These are phyloP conservation scores for Sylvietta virens DNA, from an alignment of 2,113 vertebrate genomes.

Conservation along the genomic window DNA sequence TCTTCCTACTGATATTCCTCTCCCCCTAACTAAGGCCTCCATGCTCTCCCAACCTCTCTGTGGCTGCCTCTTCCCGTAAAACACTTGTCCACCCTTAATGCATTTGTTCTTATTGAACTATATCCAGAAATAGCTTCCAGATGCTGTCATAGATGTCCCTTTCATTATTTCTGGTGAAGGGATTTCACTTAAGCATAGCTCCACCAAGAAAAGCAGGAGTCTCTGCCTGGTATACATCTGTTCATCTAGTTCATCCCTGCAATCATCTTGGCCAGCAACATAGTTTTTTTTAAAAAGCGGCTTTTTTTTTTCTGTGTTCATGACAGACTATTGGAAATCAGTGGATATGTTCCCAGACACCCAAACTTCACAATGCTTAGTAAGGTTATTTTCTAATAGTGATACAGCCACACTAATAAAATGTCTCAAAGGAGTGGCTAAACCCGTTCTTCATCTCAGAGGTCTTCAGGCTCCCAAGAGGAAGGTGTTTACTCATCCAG, in stretches of 20 bases:
- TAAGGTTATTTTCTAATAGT: neutral
- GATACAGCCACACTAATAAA: neutral
- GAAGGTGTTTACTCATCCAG: neutral
- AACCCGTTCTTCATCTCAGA: neutral
- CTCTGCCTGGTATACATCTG: slow-evolving; percentile 7
- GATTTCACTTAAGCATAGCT: slow-evolving; percentile 30
- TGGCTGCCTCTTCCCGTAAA: neutral
- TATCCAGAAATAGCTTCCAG: slow-evolving; percentile 50
- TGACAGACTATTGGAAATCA: neutral
- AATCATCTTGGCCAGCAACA: neutral
- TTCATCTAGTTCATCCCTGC: neutral
- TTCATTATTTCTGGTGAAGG: slow-evolving; percentile 34
- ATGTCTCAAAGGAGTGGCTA: neutral
- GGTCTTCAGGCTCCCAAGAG: neutral
- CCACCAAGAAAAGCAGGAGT: slow-evolving; percentile 5
- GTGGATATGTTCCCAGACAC: neutral
- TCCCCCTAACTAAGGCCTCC: slow-evolving; percentile 1
- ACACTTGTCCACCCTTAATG: neutral
- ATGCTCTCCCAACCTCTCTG: neutral
- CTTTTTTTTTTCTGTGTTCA: neutral
- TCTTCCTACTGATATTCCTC: neutral
- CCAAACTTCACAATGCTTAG: neutral
- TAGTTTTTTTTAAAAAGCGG: neutral
- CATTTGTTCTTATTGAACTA: slow-evolving; percentile 25
- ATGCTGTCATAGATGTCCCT: slow-evolving; percentile 51